Evolutionary conservation across 2,888 invertebrate species (phyloP), one percentile per base, ranked within the genome.

Genomic region (Xiphydria camelus): DNA sequence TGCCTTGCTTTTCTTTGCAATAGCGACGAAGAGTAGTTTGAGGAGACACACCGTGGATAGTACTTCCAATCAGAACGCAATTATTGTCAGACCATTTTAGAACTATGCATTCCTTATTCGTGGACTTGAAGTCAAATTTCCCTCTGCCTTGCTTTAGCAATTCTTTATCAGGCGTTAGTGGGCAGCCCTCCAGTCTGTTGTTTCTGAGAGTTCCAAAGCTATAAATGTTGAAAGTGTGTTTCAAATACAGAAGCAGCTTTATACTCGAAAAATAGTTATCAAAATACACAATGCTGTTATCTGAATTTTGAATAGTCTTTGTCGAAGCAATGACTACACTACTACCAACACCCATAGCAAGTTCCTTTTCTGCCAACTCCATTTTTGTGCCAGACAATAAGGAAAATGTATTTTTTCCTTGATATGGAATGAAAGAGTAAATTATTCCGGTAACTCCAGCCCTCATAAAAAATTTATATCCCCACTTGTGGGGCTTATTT

Each of bases 21-120:
- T 37, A 48, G 5, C 48, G 35, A 40, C 15, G 35, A 41, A 51
- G 29, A n/a, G 39, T 42, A 21, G 12, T 36, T 34, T 21, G 22
- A 9, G 53, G 49, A 20, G 41, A 32, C 18, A 45, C 20, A 14
- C 42, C 51, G 19, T 37, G 36, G 15, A 42, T 10, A 21, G 49
- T 55, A 37, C 53, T 53, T 7, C 46, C 57, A 19, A 56, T 31
- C 12, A 54, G 45, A 23, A 55, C 59, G 47, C 49, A 49, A 49
- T 57, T 57, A 15, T 34, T 58, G 29, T 53, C 58, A 12, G 39
- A 43, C 54, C 55, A 61, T 47, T 60, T 61, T 9, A 57, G 44
- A 10, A 59, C 45, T 32, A 55, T 49, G 17, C 54, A 29, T 36
- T 45, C 39, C 21, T 36, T 25, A 18, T 35, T 37, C 19, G 42